Base-by-base conservation (phyloP, 2,113 vertebrate species). In the Chionomys nivalis region DNA sequence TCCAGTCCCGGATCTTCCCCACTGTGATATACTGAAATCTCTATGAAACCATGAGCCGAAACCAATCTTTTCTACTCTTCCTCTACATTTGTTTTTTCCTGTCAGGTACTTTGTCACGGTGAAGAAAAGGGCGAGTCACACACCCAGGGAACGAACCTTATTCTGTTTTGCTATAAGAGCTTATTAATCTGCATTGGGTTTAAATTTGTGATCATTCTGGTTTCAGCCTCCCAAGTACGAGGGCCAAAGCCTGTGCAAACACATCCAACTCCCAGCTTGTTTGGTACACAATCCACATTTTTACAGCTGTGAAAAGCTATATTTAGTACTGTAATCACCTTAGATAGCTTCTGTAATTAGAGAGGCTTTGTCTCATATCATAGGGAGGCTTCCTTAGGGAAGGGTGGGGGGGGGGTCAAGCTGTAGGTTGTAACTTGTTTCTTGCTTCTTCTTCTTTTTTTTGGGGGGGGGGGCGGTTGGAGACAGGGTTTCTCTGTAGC, bases 261-360 rank as follows among this genome's bases (percentile, higher is more conserved):
- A 78, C 42, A 10, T 33, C 19, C 31, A 24, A 39, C 55, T 65
- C 33, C 31, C 63, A n/a, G 2, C 87, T 81, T 86, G 17, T 24
- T 87, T 83, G 75, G 42, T 89, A 19, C 0, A n/a, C 61, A 17
- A 85, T 79, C n/a, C 24, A 42, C 28, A 92, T 79, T 26, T 92
- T 91, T n/a, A 86, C 79, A 65, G 65, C 81, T 5, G 5, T 1
- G 31, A 83, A 72, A 16, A n/a, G 1, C 33, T 58, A 63, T 70
- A 78, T 73, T 96, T 93, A 89, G 39, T 63, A 77, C 3, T 49
- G 68, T 72, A 88, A 94, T 75, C 49, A 47, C 75, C 13, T 63
- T 65, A 91, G 83, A 16, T 58, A 21, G 39, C 65, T 9, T 91
- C 47, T 87, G 0, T 58, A n/a, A 73, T 88, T 65, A 28, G 36